Conservation (phyloP, 1,140 invertebrate species). For the Drosophila suzukii region DNA sequence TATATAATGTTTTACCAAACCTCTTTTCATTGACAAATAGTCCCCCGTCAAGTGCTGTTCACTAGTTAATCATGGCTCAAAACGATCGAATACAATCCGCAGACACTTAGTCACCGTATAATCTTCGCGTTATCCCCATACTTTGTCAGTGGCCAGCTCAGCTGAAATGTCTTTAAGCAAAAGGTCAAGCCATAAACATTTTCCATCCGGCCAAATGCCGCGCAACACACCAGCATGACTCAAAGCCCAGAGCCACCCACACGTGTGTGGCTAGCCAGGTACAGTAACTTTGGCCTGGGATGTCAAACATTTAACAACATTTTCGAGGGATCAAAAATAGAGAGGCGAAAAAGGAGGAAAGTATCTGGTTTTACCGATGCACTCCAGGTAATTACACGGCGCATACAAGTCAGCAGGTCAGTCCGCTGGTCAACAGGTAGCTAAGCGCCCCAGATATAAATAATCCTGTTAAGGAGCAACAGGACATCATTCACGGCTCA, state of each 20-base stretch:
- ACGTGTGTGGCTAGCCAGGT: background rate
- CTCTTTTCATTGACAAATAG: constrained; percentile 21
- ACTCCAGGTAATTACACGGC: constrained; percentile 68
- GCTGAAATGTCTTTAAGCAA: constrained; percentile 18
- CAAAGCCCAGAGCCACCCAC: background rate
- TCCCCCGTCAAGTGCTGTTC: background rate
- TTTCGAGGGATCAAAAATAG: constrained; percentile 37
- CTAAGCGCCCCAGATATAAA: constrained; percentile 68
- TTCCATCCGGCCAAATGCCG: constrained; percentile 2
- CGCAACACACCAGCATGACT: background rate
- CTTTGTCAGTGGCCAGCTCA: constrained; percentile 17
- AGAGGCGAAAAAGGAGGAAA: background rate
- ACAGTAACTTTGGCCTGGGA: constrained; percentile 3
- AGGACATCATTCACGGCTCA: constrained; percentile 76
- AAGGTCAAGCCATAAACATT: constrained; percentile 61
- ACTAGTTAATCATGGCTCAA: constrained; percentile 30
- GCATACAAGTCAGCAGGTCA: constrained; percentile 57
- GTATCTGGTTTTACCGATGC: constrained; percentile 38
- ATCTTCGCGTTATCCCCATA: constrained; percentile 25
- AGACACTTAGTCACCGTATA: constrained; percentile 39
- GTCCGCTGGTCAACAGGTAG: constrained; percentile 24
- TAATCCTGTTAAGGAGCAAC: constrained; percentile 62
- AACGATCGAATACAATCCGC: constrained; percentile 23
- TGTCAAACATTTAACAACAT: constrained; percentile 47
- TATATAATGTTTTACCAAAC: background rate